These are phyloP conservation scores for Siniperca undulata DNA, from an alignment of 2,797 vertebrate species.

Conservation along the genomic window DNA sequence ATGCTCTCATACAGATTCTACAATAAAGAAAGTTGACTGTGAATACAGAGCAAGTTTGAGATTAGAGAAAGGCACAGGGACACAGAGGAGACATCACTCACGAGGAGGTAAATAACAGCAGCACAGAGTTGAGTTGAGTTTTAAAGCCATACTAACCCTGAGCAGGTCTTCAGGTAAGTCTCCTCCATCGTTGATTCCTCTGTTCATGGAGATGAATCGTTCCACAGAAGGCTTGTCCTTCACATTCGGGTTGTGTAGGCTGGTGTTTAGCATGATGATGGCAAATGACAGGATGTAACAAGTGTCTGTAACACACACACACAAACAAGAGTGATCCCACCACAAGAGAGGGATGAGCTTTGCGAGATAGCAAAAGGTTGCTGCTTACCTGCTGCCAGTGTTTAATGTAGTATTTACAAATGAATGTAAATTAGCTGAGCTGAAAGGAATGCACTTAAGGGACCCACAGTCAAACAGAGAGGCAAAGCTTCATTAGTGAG, in stretches of 20 bases:
- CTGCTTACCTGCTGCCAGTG: conserved; percentile 29
- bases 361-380: conserved; percentile 23
- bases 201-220: conserved; percentile 96
- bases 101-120: neutral
- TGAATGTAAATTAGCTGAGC: conserved; percentile 70
- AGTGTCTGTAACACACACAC: conserved; percentile 86
- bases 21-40: neutral
- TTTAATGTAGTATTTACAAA: conserved; percentile 71
- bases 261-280: conserved; percentile 98
- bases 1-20: conserved; percentile 98
- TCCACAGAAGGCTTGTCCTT: conserved; percentile 95
- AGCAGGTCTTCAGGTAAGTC: conserved; percentile 96
- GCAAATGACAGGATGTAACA: conserved; percentile 97
- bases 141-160: conserved; percentile 84
- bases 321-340: conserved; percentile 1
- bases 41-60: neutral
- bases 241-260: conserved; percentile 98
- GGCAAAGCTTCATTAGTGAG: conserved; percentile 45
- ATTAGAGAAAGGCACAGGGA: neutral
- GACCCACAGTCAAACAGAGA: conserved; percentile 43
- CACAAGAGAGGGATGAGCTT: conserved; percentile 9
- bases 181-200: conserved; percentile 95
- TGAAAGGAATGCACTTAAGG: conserved; percentile 65
- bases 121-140: neutral
- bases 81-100: neutral